phyloP scores from a whole-genome alignment of 2,888 invertebrate genomes.

The Drosophila meridiana region DNA sequence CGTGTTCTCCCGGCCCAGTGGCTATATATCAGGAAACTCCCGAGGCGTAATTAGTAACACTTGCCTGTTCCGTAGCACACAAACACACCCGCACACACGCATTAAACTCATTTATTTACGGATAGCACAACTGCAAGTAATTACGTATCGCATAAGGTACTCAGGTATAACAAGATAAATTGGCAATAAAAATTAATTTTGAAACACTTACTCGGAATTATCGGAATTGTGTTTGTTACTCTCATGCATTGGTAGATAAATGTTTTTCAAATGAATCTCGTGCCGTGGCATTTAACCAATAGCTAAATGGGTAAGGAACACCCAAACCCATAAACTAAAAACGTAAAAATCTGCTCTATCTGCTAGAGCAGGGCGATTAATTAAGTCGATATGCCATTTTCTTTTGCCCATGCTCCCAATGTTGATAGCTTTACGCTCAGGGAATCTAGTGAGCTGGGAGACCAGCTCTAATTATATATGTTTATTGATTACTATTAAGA shows the following conservation, averaged over 20 bases:
- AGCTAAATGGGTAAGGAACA: not conserved
- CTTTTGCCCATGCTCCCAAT: no score
- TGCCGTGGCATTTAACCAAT: not conserved
- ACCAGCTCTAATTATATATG: not conserved
- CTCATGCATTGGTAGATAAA: not conserved
- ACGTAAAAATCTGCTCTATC: no score
- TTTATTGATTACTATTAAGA: not conserved
- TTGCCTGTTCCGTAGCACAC: constrained; percentile 31
- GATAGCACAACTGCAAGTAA: not conserved
- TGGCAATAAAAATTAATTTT: not conserved
- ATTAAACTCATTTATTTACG: constrained; percentile 3
- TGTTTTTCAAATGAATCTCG: not conserved
- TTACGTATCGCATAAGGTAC: not conserved
- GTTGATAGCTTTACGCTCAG: not conserved
- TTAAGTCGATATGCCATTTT: not conserved
- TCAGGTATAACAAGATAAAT: not conserved
- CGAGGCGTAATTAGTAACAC: constrained; percentile 57
- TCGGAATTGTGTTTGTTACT: not conserved
- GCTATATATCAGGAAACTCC: constrained; percentile 8
- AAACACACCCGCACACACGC: not conserved
- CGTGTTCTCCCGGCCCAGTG: constrained; percentile 2
- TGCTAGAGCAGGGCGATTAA: no score
- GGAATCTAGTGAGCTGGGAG: not conserved
- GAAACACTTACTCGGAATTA: not conserved
- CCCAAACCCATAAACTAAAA: no score